Base-by-base conservation (phyloP, 2,888 invertebrate species). In the Crematogaster levior region DNA sequence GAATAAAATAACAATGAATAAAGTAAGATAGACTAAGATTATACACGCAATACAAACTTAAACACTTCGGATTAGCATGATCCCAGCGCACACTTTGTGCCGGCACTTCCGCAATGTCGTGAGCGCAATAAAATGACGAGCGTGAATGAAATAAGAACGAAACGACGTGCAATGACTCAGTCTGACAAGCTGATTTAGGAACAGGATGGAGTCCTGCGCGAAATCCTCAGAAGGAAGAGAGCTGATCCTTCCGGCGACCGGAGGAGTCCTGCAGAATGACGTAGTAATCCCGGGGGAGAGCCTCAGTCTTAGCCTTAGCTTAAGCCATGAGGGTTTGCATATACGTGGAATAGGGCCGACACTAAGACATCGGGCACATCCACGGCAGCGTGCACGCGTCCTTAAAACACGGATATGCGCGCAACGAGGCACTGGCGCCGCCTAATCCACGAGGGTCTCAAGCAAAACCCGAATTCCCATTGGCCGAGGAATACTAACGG, bases 261-360 rank as follows among this genome's bases (percentile, higher is more conserved):
- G 89, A 91, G 90, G 77, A 89, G 89, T 89, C 91, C 91, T 90
- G 85, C 87, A 90, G 93, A 91, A 93, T 93, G 94, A 93, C 93
- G 93, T 91, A 91, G 93, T 94, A 94, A 94, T 94, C 94, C 93
- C 93, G 83, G 90, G 91, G 91, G 93, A 91, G 92, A 92, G 91
- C 90, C 91, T 90, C 91, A 91, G 92, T 92, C 93, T 93, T 93
- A 93, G 93, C 91, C 92, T 92, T 91, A 92, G 93, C 92, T 92
- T 92, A 91, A 93, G 92, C 93, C 93, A 89, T 91, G 91, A 92
- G 93, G 93, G 93, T 93, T 93, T 93, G 93, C 94, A 93, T 93
- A 92, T 89, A 93, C 81, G 82, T 74, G 85, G 87, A 85, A 77
- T 80, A 80, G 84, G 88, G 84, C 83, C 89, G 87, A 85, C 88